phyloP scores from a whole-genome alignment of 2,888 invertebrate species.

The Drosophila mayaguana region DNA sequence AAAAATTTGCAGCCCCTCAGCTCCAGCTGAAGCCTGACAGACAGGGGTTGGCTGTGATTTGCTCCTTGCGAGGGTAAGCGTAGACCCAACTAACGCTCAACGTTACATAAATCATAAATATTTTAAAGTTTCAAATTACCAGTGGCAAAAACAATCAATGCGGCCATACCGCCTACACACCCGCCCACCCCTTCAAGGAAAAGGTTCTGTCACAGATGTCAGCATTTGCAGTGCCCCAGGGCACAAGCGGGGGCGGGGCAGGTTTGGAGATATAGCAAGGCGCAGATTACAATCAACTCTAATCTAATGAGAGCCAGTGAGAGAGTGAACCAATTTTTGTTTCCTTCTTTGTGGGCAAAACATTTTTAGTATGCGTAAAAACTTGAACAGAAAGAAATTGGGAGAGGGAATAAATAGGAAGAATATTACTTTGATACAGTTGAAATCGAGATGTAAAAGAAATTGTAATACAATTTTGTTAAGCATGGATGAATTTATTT shows the following conservation, averaged over 20 bases:
- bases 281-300: conserved; percentile 59
- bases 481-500: too few relatives aligned
- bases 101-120: conserved; percentile 76
- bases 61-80: not conserved
- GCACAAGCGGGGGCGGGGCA: not conserved
- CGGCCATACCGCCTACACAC: conserved; percentile 13
- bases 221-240: conserved; percentile 60
- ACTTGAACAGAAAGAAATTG: not conserved
- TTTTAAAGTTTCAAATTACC: conserved; percentile 76
- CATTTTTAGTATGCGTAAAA: not conserved
- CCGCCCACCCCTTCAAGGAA: not conserved
- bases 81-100: conserved; percentile 56
- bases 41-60: conserved; percentile 60
- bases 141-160: conserved; percentile 75
- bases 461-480: too few relatives aligned
- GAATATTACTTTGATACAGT: not conserved
- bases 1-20: conserved; percentile 57
- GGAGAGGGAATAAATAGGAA: not conserved
- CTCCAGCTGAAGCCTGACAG: conserved; percentile 23
- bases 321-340: conserved; percentile 42
- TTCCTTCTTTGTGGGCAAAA: conserved; percentile 17
- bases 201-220: conserved; percentile 64
- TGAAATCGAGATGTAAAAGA: not conserved
- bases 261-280: not conserved
- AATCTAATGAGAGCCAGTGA: conserved; percentile 67